Base-by-base conservation (phyloP, 1,140 invertebrate species). In the Ooceraea biroi region DNA sequence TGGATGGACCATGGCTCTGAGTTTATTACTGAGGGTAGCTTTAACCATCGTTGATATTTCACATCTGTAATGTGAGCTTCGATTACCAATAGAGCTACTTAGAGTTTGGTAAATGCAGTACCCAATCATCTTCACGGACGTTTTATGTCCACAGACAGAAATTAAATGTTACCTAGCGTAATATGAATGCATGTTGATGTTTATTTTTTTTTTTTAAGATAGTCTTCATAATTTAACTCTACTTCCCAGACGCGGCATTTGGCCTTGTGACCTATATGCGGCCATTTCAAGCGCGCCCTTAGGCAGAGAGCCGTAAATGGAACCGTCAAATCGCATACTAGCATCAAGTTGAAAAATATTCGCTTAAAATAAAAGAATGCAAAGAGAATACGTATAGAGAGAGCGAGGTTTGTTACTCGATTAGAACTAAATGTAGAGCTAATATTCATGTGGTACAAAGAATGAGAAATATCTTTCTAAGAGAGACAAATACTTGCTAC, bases 1-100 rank as follows among this genome's bases (percentile, higher is more conserved):
- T 76, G 80, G 85, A 71, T 86, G 88, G 88, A 89, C 89, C 88
- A 89, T 85, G 82, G 73, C 71, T 76, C 78, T 89, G 73, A 87
- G 73, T 87, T 89, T 80, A 82, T 87, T 80, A 63, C 44, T 55
- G 76, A 63, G 27, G 46, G 48, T 89, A 89, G 82, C 68, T 87
- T 82, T 83, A 83, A 44, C 30, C 77, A 57, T 89, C 85, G 87
- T 87, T 69, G 61, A 86, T 52, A 63, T 60, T 41, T 80, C 61
- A 68, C 44, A 65, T 76, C 41, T 63, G 46, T n/a, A n/a, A n/a
- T 82, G 50, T 60, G 48, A 74, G 50, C 72, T 76, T 85, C 52
- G 66, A 86, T 86, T 85, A 85, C 46, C 36, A 74, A 69, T 77
- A 84, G 25, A 85, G 19, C 65, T 87, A 77, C 58, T 72, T 44